Conservation (phyloP, 2,888 invertebrate genomes). For the Toxonevra muliebris region DNA sequence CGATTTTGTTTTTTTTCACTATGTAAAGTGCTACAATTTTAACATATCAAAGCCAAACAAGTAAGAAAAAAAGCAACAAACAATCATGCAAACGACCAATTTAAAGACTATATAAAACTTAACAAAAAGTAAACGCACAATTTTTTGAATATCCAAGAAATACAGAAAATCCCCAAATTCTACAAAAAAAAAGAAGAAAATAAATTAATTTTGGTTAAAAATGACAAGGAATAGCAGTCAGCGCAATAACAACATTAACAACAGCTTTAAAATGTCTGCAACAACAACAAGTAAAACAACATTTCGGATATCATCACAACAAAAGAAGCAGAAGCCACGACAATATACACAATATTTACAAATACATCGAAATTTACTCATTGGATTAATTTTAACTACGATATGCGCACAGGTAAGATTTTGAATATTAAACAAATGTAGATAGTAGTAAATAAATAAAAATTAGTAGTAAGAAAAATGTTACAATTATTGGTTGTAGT, state of each 20-base stretch:
- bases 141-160: background rate
- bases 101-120: background rate
- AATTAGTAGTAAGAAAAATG: background rate
- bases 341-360: slow-evolving; percentile 26
- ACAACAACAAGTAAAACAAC: slow-evolving; percentile 5
- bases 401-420: slow-evolving; percentile 45
- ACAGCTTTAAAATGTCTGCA: slow-evolving; percentile 7
- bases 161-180: background rate
- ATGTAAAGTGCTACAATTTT: background rate
- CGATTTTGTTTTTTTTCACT: background rate
- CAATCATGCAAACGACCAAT: slow-evolving; percentile 1
- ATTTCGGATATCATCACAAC: slow-evolving; percentile 36
- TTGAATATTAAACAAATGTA: background rate
- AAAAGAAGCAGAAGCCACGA: slow-evolving; percentile 30
- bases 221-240: slow-evolving; percentile 12
- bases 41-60: slow-evolving; percentile 4
- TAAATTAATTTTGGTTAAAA: slow-evolving; percentile 12
- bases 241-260: slow-evolving; percentile 14
- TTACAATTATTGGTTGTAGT: too few species aligned
- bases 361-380: slow-evolving; percentile 44
- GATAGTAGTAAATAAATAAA: background rate
- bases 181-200: slow-evolving; percentile 10
- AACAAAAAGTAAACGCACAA: background rate
- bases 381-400: slow-evolving; percentile 45
- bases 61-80: background rate